Conservation (phyloP, 2,797 vertebrate species). For the Trichosurus vulpecula region DNA sequence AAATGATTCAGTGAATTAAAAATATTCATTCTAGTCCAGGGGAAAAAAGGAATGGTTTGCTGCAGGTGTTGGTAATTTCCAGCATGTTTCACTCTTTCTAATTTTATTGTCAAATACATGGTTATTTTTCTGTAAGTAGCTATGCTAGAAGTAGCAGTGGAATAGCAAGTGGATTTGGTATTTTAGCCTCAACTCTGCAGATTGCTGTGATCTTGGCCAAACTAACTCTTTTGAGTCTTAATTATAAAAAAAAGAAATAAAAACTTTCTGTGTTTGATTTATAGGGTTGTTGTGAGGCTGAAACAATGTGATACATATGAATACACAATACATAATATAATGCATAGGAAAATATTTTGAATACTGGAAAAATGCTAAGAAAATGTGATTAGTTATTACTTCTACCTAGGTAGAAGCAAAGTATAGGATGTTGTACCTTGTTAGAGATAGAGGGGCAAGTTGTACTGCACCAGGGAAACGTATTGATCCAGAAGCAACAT, state of each 20-base stretch:
- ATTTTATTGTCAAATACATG: neutral
- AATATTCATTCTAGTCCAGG: neutral
- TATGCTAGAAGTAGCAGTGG: neutral
- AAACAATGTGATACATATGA: neutral
- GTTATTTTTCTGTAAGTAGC: neutral
- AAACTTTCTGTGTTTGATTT: neutral
- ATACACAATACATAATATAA: neutral
- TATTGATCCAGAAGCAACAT: neutral
- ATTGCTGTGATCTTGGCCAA: neutral
- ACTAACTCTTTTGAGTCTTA: neutral
- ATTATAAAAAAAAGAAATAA: neutral
- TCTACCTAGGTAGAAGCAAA: neutral
- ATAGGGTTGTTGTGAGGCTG: neutral
- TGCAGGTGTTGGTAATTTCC: neutral
- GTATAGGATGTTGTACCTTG: neutral
- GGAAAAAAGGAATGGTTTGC: neutral
- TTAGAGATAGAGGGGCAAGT: neutral
- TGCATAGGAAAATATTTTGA: neutral
- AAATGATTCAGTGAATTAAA: neutral
- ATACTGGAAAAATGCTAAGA: neutral
- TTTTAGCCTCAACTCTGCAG: neutral
- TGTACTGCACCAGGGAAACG: neutral
- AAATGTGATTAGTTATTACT: neutral
- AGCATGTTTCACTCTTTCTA: neutral
- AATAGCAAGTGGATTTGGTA: neutral